Base-by-base conservation (phyloP, 1,140 invertebrate species). In the Hypothenemus hampei region DNA sequence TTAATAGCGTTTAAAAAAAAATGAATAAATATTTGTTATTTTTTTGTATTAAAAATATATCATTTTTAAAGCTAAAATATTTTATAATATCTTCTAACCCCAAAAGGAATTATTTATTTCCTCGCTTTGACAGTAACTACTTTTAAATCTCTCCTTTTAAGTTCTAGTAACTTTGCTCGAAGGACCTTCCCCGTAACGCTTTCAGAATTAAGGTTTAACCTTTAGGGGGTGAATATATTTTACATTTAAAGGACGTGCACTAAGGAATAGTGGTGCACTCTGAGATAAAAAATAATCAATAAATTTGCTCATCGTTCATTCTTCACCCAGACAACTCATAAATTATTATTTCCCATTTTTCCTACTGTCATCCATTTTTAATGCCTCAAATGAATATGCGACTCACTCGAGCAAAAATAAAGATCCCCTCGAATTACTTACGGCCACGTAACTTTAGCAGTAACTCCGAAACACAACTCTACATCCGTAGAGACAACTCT, bases 391-490 rank as follows among this genome's bases (percentile, higher is more conserved):
- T 16, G 35, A 33, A 33, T 46, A 7, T 13, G 2, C 6, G 19
- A 37, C 26, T 24, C 37, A 41, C 36, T 31, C 1, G 22, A 41
- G 48, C 24, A 29, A 43, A 51, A 41, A 51, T 51, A 51, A 40
- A 29, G 39, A 31, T 51, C 36, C 7, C 37, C 8, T 41, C 39
- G 37, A 51, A 51, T 51, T 51, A 51, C 37, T 51, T 51, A 51
- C 48, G 35, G 48, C 36, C 48, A 51, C 36, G 22, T 51, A 51
- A 51, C 39, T 51, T 21, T 19, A 15, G 39, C 23, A 43, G 48
- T 31, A 51, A 51, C 37, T 51, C 39, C 48, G 19, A 51, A 51
- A 51, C 48, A 41, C 48, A 40, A 51, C 48, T 51, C 39, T 37
- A 43, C 31, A 41, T 41, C 11, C 40, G 24, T 37, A 40, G 22